Base-by-base conservation (phyloP, 2,797 vertebrate species). In the Notamacropus eugenii region DNA sequence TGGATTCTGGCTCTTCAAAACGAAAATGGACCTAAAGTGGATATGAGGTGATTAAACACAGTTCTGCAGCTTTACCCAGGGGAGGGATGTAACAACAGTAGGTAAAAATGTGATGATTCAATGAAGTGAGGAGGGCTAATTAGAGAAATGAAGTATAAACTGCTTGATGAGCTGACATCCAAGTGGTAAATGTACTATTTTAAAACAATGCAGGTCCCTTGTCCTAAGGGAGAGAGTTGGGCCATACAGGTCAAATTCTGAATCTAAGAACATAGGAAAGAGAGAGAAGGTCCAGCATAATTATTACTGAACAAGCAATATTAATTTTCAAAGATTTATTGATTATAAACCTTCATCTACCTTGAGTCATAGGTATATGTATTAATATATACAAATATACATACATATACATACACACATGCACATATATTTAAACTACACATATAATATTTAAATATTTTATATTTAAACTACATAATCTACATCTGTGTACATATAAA, bases 21-120 rank as follows among this genome's bases (percentile, higher is more conserved):
- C 95, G 74, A 52, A 94, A 95, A 97, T 95, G 96, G 95, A 92
- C 94, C 67, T 96, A 92, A 95, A 98, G 95, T 40, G 94, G 93
- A 82, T 74, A 59, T 46, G 59, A 56, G 74, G 46, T 93, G 97
- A 97, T 91, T 92, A 94, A 54, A 62, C 46, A 14, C 90, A 92
- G 55, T 95, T 92, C 92, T 16, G 55, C 52, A 92, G 92, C 2
- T 1, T 57, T 58, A 12, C 52, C 91, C 62, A 8, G 8, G 40
- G 0, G 3, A 16, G 28, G 34, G 87, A 82, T 90, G 92, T 93
- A 82, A 94, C 29, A n/a, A 82, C 96, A 50, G 40, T 90, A 90
- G 92, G 92, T 82, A 82, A 94, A 95, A 90, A 95, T 8, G 55
- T 5, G 2, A 55, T 50, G 92, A 67, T 90, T 94, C 56, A 46